Base-by-base conservation (phyloP, 2,888 invertebrate genomes). In the Platynereis dumerilii region DNA sequence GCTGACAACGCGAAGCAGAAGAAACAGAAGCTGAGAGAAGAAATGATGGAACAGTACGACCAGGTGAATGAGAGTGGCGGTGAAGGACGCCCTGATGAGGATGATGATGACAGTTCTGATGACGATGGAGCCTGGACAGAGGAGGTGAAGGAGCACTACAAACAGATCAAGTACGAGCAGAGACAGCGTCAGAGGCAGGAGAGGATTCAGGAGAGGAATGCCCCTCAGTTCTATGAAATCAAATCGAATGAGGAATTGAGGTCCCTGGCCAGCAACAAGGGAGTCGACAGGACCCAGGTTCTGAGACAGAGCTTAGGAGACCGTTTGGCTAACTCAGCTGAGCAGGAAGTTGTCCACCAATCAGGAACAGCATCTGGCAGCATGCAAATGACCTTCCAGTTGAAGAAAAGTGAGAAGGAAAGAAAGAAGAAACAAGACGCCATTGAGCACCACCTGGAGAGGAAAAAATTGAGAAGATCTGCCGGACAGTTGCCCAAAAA, bases 91-190 rank as follows among this genome's bases (percentile, higher is more conserved):
- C 34, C 34, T 5, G 12, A 7, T 53, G 65, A 67, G 5, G 73
- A 75, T 65, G 74, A 76, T 45, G 75, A 72, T 34, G 76, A 76
- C 55, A 69, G 70, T 44, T 92, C 93, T 1, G 94, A 93, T 73
- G 93, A 94, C 80, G 92, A 93, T 61, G 89, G 89, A 68, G 87
- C 89, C 3, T 93, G 92, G 91, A 88, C 89, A 0, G 89, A 90
- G 78, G 92, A 94, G 84, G 89, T 93, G 65, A 91, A 91, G 77
- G 90, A 90, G 77, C 89, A 91, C 77, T 90, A 92, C 78, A 76
- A 69, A 83, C 69, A 64, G 26, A 53, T 62, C 10, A 42, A 45
- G 22, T 20, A 34, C 17, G 45, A 62, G 24, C 62, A 45, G 27
- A 62, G 45, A 45, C 27, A 22, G 20, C 39, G 29, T 27, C 28